Evolutionary conservation across 2,113 vertebrate genomes (phyloP), one percentile per base, ranked within the genome.

Genomic region (Saguinus imperator): DNA sequence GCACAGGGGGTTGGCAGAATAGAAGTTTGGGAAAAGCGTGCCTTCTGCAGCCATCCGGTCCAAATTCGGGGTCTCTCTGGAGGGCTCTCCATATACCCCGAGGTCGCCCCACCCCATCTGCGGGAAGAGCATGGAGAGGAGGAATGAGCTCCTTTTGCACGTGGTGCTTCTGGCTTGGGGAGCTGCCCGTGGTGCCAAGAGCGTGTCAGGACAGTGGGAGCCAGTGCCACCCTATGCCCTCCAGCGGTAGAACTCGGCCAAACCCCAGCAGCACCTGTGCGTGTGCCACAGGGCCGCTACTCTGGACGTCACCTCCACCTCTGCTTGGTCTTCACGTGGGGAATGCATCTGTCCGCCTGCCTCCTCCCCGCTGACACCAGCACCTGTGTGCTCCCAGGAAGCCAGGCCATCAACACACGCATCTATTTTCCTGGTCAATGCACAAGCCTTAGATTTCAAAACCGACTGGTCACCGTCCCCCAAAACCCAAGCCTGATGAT

Each of bases 31-130:
- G 96, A 99, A 98, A 4, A 99, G 98, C 99, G 99, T 99, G 40
- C 99, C 99, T 96, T 99, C 99, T 21, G 99, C 97, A 55, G 99
- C 99, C 99, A 99, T 99, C 96, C 89, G 98, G 98, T 99, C 99
- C 85, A 99, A 94, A 97, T 99, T 99, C 2, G 99, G 99, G 86
- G 99, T 99, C 97, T 99, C 99, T 98, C 98, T 99, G 6, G 99
- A 99, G 89, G 99, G 99, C 76, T 99, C 99, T 80, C 99, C 99
- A 0, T 99, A 99, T 23, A 99, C 99, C 50, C 99, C 99, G 80
- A 99, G 87, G 97, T 99, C 99, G 16, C 99, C 99, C 99, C 99
- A 99, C 11, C 99, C 99, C 99, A 99, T 99, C 99, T 99, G 98
- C 25, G 98, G 91, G 95, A 89, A 96, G 57, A 98, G 76, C 45